Conservation (phyloP, 2,797 vertebrate genomes). For the Pygocentrus nattereri region DNA sequence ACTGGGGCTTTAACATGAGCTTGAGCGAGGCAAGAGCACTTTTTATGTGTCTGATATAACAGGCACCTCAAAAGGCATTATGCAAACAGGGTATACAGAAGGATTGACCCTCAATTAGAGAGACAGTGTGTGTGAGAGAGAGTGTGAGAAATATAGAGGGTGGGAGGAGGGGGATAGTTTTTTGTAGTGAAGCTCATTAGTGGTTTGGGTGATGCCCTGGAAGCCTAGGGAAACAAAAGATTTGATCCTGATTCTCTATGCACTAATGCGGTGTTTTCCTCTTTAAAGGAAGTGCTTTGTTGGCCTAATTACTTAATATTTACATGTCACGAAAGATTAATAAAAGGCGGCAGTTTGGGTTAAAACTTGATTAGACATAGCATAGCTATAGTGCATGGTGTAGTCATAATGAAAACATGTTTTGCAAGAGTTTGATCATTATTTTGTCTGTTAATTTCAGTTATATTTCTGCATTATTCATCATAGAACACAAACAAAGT, state of each 20-base stretch:
- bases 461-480: background rate
- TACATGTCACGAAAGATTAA: constrained; percentile 13
- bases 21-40: background rate
- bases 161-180: too few relatives aligned
- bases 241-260: constrained; percentile 5
- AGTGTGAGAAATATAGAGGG: background rate
- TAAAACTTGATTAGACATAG: constrained; percentile 22
- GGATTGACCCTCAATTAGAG: constrained; percentile 10
- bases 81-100: constrained; percentile 12
- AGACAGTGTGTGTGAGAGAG: too few relatives aligned
- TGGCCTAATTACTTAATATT: constrained; percentile 38
- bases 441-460: background rate
- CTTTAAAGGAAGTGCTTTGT: background rate
- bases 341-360: background rate
- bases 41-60: constrained; percentile 11
- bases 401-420: background rate
- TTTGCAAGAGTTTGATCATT: background rate
- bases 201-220: constrained; percentile 28
- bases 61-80: constrained; percentile 19
- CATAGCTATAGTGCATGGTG: background rate
- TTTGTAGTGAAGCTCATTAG: constrained; percentile 36
- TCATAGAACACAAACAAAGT: background rate
- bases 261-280: constrained; percentile 7
- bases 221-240: constrained; percentile 18
- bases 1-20: background rate